Percentiles rank a stretch among this genome's conserved stretches.
Conservation (phyloP, 53 echinoderm and acorn worm genomes). For the Holothuria scabra region DNA sequence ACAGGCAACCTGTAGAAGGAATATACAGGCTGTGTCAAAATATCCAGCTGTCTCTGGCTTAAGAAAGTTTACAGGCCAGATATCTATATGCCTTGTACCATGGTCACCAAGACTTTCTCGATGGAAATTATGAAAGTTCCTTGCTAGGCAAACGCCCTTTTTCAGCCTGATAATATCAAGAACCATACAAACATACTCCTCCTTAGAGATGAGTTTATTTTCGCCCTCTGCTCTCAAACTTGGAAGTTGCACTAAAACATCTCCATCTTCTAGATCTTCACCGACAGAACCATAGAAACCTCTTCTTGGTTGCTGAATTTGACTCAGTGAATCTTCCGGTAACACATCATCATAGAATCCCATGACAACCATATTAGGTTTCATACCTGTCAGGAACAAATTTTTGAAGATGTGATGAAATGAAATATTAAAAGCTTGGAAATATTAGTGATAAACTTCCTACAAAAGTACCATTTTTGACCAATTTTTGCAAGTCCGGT, state of each 20-base stretch:
- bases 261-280: constrained; percentile 62
- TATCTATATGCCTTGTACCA: constrained; percentile 63
- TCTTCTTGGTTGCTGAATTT: constrained; percentile 30
- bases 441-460: too few relatives aligned
- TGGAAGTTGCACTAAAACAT: constrained; percentile 62
- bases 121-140: constrained; percentile 74
- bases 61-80: constrained; percentile 97
- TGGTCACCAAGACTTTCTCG: constrained; percentile 54
- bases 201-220: constrained; percentile 57
- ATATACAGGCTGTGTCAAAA: constrained; percentile 92
- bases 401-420: too few relatives aligned
- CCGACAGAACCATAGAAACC: constrained; percentile 24
- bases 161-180: constrained; percentile 71
- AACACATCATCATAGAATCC: constrained; percentile 84
- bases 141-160: constrained; percentile 86
- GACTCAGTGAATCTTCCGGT: constrained; percentile 63
- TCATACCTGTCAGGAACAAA: constrained; percentile 72
- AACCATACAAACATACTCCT: constrained; percentile 86
- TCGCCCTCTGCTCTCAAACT: constrained; percentile 58
- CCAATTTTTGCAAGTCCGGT: too few relatives aligned
- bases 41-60: constrained; percentile 94
- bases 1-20: constrained; percentile 89
- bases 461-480: too few relatives aligned
- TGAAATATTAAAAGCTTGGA: too few relatives aligned
- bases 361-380: constrained; percentile 86